Evolutionary conservation across 1,140 invertebrate species (phyloP), one percentile per base, ranked within the genome.

Genomic region (Drosophila triauraria): DNA sequence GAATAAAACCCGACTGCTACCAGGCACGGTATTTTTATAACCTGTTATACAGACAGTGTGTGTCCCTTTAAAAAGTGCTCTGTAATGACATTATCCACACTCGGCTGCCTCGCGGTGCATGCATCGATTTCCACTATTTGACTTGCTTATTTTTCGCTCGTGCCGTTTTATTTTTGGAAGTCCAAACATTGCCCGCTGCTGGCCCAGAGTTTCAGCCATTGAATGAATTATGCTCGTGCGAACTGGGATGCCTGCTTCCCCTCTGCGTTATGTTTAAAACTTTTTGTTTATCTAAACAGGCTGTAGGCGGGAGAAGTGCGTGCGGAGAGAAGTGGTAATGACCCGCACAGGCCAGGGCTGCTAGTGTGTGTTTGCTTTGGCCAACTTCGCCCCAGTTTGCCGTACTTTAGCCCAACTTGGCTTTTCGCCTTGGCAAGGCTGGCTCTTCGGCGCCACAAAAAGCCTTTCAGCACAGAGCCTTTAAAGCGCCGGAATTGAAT

Each of bases 31-130:
- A 74, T 84, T 84, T 84, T 84, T 84, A 84, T 84, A 78, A 17
- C 27, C 38, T 65, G 27, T 12, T 65, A 43, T 9, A 35, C 60
- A 25, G 13, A 8, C 44, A 17, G 42, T 46, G 30, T 38, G 54
- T 48, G 62, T 70, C 53, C 51, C 76, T 77, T 83, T 77, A 63
- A 70, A 78, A 85, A 70, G 65, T 78, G 63, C 46, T 23, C 69
- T 56, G 48, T 83, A 87, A 87, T 83, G 76, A 68, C 70, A 88
- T 87, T 87, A 87, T 83, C 63, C 82, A 88, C 83, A 87, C 80
- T 75, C 59, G 67, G 76, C 27, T 88, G 81, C 81, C 48, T 64
- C 61, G 12, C 48, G 67, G 61, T 56, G 40, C 70, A 65, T 69
- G 71, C 62, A 81, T 83, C 71, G 71, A 72, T 71, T 84, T 71